Base-by-base conservation (phyloP, 2,113 vertebrate species). In the Electrona antarctica region DNA sequence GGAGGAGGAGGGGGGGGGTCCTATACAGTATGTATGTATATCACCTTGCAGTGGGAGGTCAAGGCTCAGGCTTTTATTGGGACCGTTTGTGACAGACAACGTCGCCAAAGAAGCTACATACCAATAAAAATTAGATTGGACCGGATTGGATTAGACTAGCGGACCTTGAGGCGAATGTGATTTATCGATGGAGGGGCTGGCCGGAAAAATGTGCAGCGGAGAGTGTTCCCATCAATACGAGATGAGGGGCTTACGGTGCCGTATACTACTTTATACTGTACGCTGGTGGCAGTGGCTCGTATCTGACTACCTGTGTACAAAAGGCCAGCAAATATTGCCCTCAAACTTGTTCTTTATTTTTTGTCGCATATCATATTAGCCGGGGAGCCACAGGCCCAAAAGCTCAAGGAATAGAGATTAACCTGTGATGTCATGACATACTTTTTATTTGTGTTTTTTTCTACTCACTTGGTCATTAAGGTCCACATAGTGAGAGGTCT, bases 111-210 rank as follows among this genome's bases (percentile, higher is more conserved):
- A 85, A 67, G 79, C 83, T 64, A 77, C 88, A 83, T 85, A 81
- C 83, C 86, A 82, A 87, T 91, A 87, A 89, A 41, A 89, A 89
- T 87, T 67, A 78, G 82, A 90, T 87, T 81, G 83, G 84, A 48
- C 73, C 54, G 76, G 83, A 88, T 84, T 86, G 86, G 88, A 90
- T 89, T 92, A 21, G 21, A 21, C 87, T 85, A 85, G 79, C 74
- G 79, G 88, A 87, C 87, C 83, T 91, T 85, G 88, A 80, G 56
- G 33, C 33, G 73, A 62, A 5, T 69, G 59, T 87, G 84, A 89
- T 89, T 91, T 87, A 91, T 89, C 7, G 82, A 80, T 9, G 78
- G 33, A 76, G 66, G 71, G n/a, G 52, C 71, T 13, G 73, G 80
- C 79, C 77, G 65, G 82, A 84, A 70, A 89, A 88, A 80, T 41